Percentiles rank a stretch among this genome's conserved stretches.
These are phyloP conservation scores for Drosophila kepulauana DNA, from an alignment of 1,140 invertebrate genomes.

Conservation along the genomic window DNA sequence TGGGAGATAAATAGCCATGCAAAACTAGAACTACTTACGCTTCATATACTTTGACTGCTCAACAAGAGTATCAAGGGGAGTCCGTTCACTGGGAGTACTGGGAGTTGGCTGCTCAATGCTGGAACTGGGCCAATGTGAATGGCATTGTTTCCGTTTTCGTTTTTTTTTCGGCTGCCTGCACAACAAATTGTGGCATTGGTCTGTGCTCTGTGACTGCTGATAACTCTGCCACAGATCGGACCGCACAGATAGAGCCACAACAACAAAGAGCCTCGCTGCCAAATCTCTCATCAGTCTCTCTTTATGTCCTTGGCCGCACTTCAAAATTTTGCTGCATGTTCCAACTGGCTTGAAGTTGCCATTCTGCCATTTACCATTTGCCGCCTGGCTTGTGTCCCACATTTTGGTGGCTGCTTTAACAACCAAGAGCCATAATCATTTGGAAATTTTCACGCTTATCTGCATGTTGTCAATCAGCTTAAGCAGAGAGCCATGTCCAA, in stretches of 20 bases:
- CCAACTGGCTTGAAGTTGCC: conserved; percentile 28
- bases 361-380: not conserved
- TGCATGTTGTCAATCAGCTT: conserved; percentile 46
- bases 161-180: conserved; percentile 38
- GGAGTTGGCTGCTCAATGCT: conserved; percentile 20
- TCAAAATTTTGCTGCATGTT: conserved; percentile 14
- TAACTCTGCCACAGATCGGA: conserved; percentile 70
- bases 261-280: conserved; percentile 2
- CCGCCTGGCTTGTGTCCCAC: not conserved
- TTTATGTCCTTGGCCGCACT: conserved; percentile 13
- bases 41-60: conserved; percentile 17
- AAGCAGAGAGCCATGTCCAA: not conserved
- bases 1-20: conserved; percentile 66
- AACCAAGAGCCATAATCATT: conserved; percentile 56
- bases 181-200: conserved; percentile 54
- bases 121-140: conserved; percentile 75
- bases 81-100: no score
- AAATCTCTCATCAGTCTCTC: conserved; percentile 34
- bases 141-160: conserved; percentile 54
- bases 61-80: not conserved
- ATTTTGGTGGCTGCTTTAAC: conserved; percentile 44
- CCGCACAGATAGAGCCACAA: conserved; percentile 30
- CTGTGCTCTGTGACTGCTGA: conserved; percentile 46
- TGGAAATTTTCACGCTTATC: conserved; percentile 41
- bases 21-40: conserved; percentile 54